These are phyloP conservation scores for Beris chalybata DNA, from an alignment of 2,888 invertebrate species.

Conservation along the genomic window DNA sequence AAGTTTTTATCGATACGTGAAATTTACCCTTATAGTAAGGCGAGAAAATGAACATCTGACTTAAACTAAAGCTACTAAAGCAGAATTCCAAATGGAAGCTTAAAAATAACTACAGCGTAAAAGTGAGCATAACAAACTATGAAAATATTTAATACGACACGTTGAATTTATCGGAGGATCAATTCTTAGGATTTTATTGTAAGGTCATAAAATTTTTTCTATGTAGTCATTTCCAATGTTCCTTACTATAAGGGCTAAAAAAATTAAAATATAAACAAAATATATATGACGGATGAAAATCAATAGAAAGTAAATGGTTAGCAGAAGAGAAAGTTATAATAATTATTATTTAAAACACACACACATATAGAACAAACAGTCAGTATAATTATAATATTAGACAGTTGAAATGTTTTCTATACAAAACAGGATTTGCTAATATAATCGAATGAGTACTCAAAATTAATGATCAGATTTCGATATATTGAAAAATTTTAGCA, in stretches of 20 bases:
- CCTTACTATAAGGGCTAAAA: conserved; percentile 43
- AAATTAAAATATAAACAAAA: conserved; percentile 29
- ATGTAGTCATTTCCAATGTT: conserved; percentile 43
- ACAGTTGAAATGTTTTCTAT: conserved; percentile 9
- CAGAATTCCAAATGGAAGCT: conserved; percentile 4
- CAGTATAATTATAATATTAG: conserved; percentile 15
- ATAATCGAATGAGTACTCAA: no score
- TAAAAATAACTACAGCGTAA: conserved; percentile 1
- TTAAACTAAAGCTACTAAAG: conserved; percentile 2
- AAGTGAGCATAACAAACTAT: no score
- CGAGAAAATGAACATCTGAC: conserved; percentile 15
- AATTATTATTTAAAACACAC: not conserved
- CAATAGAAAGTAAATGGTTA: not conserved
- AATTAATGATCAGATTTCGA: no score
- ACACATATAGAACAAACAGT: conserved; percentile 23
- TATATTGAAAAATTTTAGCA: no score
- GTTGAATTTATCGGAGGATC: no score
- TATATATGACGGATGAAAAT: not conserved
- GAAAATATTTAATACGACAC: no score
- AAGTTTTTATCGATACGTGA: conserved; percentile 24
- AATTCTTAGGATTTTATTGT: no score
- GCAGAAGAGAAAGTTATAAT: not conserved
- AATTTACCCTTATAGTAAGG: conserved; percentile 36
- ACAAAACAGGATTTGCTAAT: conserved; percentile 25
- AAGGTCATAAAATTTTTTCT: no score